Conservation (phyloP, 2,113 vertebrate genomes). For the Athene noctua region DNA sequence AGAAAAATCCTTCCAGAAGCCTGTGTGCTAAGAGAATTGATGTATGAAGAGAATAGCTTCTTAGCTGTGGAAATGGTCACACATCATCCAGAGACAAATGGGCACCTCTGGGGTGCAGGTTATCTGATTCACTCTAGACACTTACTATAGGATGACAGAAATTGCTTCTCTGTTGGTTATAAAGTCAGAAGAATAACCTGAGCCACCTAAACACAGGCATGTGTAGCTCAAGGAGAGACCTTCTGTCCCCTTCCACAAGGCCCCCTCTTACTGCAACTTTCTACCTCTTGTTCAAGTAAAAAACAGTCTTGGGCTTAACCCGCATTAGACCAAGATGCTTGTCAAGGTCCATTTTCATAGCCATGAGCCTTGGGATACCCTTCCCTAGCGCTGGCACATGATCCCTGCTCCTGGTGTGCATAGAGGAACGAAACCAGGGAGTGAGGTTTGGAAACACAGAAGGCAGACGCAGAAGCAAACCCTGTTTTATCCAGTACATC, state of each 20-base stretch:
- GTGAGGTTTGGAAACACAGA: not conserved
- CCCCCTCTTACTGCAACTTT: not conserved
- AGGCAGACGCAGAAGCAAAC: not conserved
- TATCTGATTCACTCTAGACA: not conserved
- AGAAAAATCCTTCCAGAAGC: not conserved
- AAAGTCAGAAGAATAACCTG: not conserved
- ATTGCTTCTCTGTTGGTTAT: not conserved
- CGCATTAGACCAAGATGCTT: not conserved
- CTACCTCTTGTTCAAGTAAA: not conserved
- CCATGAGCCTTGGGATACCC: not conserved
- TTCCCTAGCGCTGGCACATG: not conserved
- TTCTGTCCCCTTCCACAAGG: not conserved
- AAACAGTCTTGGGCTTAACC: not conserved
- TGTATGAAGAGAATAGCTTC: not conserved
- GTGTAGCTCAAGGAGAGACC: rapidly evolving
- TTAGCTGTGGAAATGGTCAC: not conserved
- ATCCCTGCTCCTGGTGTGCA: not conserved
- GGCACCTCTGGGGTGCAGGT: not conserved
- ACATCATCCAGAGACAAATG: not conserved
- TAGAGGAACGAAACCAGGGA: not conserved
- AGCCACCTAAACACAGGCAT: not conserved
- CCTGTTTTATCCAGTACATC: not conserved
- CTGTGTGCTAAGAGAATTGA: not conserved
- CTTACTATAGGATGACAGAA: not conserved
- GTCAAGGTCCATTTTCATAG: not conserved